Evolutionary conservation across 2,888 invertebrate species (phyloP).

Genomic region (Metalampra italica): DNA sequence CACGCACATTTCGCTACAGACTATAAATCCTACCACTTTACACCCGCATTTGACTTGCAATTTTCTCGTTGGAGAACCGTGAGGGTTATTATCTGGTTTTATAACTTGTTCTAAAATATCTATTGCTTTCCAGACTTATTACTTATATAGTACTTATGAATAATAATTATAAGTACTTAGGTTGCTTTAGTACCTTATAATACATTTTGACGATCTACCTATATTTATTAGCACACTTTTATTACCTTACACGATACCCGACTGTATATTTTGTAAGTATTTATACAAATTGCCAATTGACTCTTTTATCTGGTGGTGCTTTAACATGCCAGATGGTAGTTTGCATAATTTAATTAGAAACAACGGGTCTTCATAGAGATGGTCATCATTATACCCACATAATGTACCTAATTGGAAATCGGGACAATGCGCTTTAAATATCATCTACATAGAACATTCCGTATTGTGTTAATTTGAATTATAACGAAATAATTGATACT

Average conservation of each 20-base stretch:
- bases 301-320: too few relatives aligned
- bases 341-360: background rate
- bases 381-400: too few relatives aligned
- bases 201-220: too few relatives aligned
- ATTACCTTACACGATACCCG: too few relatives aligned
- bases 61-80: background rate
- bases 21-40: slow-evolving; percentile 3
- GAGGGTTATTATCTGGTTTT: background rate
- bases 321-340: background rate
- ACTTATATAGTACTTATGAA: background rate
- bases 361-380: background rate
- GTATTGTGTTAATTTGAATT: too few relatives aligned
- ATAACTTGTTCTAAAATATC: slow-evolving; percentile 1
- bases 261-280: too few relatives aligned
- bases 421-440: background rate
- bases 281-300: too few relatives aligned
- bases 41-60: slow-evolving; percentile 1
- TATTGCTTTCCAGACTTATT: background rate
- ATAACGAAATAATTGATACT: too few relatives aligned
- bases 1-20: too few relatives aligned
- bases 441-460: too few relatives aligned
- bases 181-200: too few relatives aligned
- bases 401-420: background rate
- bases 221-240: too few relatives aligned
- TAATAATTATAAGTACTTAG: background rate